Evolutionary conservation across 2,113 vertebrate genomes (phyloP), one percentile per base, ranked within the genome.

Genomic region (Zosterops japonicus): DNA sequence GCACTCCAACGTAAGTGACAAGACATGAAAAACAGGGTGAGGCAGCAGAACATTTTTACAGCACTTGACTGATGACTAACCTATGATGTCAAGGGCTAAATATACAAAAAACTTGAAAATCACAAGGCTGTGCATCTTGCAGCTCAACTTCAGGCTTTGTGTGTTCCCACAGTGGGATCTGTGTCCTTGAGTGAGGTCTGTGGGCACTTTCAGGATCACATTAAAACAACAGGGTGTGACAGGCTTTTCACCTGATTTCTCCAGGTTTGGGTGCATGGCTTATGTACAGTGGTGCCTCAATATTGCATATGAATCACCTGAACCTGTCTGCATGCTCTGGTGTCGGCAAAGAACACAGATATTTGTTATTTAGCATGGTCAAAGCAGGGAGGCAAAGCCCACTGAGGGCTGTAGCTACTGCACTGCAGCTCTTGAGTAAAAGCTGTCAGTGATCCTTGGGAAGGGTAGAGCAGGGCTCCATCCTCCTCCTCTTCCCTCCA

Each of bases 201-300:
- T 14, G 56, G 36, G 67, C 22, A 60, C 28, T 23, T 83, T 8
- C 19, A 90, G 75, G 27, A 64, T n/a, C 21, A 12, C 36, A 29
- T 18, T 24, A 68, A 36, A 90, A 55, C 11, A 49, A 6, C 1
- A 31, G 60, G 24, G 7, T 19, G 11, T 28, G 23, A 29, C 39
- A 79, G 47, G 12, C 23, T 79, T 68, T 50, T 33, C 44, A 63
- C 11, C 14, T 9, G 13, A 33, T 46, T 91, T 56, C 71, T 41
- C 36, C 88, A 81, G 24, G 42, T 57, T 27, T 71, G 33, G 21
- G 11, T 11, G 42, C 9, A 2, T 2, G 9, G 31, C 5, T 50
- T 20, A 22, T 0, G 0, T 28, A 41, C 14, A 24, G 5, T 14
- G 46, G 8, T 28, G 55, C 12, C 47, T 50, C 56, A 7, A 0